A percentile compares a stretch with the other conserved stretches of the same genome.
Evolutionary conservation across 2,113 vertebrate species (phyloP).

Genomic region (Ptilonorhynchus violaceus): DNA sequence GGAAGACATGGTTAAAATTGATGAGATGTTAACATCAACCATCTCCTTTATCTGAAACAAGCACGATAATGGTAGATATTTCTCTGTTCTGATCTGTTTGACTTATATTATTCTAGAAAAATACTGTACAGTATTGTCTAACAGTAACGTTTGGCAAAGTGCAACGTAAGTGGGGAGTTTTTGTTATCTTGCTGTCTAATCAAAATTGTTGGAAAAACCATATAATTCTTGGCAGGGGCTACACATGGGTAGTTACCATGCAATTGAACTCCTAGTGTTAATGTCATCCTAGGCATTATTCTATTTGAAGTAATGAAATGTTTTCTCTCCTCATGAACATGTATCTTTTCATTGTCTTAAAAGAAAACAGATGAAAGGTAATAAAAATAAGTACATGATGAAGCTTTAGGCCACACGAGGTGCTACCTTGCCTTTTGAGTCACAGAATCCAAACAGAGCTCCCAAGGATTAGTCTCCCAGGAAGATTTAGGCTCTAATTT

Average conservation of each 20-base stretch:
- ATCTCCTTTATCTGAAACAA: not conserved
- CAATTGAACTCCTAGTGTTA: not conserved
- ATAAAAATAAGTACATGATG: not conserved
- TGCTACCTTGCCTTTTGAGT: not conserved
- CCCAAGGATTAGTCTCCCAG: not conserved
- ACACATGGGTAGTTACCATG: not conserved
- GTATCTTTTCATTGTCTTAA: not conserved
- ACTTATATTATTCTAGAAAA: not conserved
- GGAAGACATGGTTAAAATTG: not conserved
- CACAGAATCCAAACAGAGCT: not conserved
- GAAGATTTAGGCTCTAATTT: not conserved
- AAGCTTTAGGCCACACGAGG: not conserved
- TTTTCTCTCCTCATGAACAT: not conserved
- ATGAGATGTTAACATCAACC: not conserved
- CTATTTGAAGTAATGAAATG: not conserved
- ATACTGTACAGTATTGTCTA: not conserved
- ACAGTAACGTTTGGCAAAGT: not conserved
- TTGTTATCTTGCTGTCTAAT: not conserved
- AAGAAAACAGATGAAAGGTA: not conserved
- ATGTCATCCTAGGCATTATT: not conserved
- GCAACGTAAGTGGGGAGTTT: not conserved
- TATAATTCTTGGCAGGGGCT: not conserved
- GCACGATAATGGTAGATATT: not conserved
- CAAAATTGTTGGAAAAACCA: accelerated
- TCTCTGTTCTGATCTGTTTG: not conserved